Conservation (phyloP, 2,888 invertebrate species). For the Drosophila emarginata region DNA sequence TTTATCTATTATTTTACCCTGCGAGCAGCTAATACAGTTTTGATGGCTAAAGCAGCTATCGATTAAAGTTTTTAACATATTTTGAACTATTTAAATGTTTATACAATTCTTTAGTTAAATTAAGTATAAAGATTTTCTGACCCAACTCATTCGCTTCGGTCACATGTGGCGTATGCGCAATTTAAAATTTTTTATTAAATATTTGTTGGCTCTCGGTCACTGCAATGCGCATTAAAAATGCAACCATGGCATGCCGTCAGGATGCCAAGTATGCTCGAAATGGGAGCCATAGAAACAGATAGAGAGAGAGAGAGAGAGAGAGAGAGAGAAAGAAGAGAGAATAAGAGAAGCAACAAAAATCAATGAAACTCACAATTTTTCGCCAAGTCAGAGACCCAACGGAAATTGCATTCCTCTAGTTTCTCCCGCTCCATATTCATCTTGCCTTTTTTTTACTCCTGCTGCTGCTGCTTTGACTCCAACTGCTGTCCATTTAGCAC, state of each 20-base stretch:
- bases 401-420: conserved; percentile 24
- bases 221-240: conserved; percentile 71
- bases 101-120: not conserved
- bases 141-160: conserved; percentile 6
- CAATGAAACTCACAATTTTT: conserved; percentile 60
- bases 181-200: conserved; percentile 54
- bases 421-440: not conserved
- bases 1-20: conserved; percentile 84
- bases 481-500: conserved; percentile 14
- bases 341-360: conserved; percentile 51
- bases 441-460: not conserved
- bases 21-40: conserved; percentile 63
- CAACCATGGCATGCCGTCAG: conserved; percentile 45
- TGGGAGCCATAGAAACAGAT: no score
- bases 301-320: conserved; percentile 12
- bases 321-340: conserved; percentile 6
- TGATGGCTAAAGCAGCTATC: not conserved
- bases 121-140: conserved; percentile 4
- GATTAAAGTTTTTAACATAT: not conserved
- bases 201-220: conserved; percentile 52
- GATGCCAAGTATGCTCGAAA: conserved; percentile 38
- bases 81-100: not conserved
- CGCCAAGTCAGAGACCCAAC: conserved; percentile 42
- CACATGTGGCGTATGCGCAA: conserved; percentile 32
- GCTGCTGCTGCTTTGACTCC: conserved; percentile 4